Conservation (phyloP, 2,888 invertebrate genomes). For the Euplexia lucipara region DNA sequence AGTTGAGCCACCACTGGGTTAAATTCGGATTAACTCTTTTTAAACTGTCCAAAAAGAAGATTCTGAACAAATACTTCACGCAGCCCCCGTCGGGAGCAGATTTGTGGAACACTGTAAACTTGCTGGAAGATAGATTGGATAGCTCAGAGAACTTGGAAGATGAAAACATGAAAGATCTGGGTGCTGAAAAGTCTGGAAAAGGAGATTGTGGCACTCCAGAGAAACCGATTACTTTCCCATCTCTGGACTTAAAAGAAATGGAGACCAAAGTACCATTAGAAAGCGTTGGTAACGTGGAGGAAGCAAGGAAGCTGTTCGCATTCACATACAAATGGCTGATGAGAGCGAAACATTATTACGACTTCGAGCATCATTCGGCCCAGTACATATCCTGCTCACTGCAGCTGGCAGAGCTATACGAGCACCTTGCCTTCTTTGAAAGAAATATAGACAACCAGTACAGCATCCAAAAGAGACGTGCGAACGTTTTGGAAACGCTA, state of each 20-base stretch:
- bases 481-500: constrained; percentile 91
- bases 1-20: constrained; percentile 91
- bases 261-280: constrained; percentile 80
- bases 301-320: constrained; percentile 89
- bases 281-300: constrained; percentile 77
- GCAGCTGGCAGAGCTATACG: constrained; percentile 92
- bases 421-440: constrained; percentile 94
- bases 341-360: constrained; percentile 91
- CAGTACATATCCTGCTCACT: constrained; percentile 91
- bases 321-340: constrained; percentile 92
- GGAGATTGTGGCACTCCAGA: constrained; percentile 75
- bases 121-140: constrained; percentile 69
- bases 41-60: constrained; percentile 89
- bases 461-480: constrained; percentile 91
- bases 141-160: constrained; percentile 73
- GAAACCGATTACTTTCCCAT: constrained; percentile 79
- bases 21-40: constrained; percentile 91
- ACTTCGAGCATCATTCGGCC: constrained; percentile 90
- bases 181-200: constrained; percentile 79
- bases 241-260: constrained; percentile 81
- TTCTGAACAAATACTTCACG: constrained; percentile 83
- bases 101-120: constrained; percentile 83
- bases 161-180: constrained; percentile 81
- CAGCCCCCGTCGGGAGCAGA: constrained; percentile 76
- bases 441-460: constrained; percentile 92